Evolutionary conservation across 1,140 invertebrate genomes (phyloP), one percentile per base, ranked within the genome.

Genomic region (Bombus terrestris): DNA sequence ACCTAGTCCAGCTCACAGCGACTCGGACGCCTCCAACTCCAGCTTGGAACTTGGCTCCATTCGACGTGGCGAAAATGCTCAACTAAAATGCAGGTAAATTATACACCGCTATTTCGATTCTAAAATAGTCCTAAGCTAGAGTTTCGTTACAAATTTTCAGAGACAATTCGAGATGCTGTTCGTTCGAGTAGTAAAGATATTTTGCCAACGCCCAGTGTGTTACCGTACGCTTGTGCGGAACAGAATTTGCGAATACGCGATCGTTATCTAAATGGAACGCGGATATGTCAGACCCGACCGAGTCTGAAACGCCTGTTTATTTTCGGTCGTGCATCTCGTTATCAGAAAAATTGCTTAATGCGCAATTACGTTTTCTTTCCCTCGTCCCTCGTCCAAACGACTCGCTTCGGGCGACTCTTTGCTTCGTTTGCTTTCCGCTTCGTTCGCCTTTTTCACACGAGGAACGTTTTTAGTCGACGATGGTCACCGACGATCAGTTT

Each of bases 21-120:
- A 95, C 81, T 95, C 95, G 8, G 95, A 95, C 53, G 95, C 94
- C 0, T 95, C 95, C 64, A 95, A 91, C 80, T 95, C 95, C 41
- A 95, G 95, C 78, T 86, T 95, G 71, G 95, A 95, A 76, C 88
- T 95, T 15, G 94, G 95, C 13, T 94, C 94, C 22, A 86, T 94
- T 66, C 92, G 94, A 28, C 90, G 92, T 2, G 94, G 92, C 0
- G 94, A 95, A 59, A 94, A 95, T 75, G 93, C 94, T 2, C 94
- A 95, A 80, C 89, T 95, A 9, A 95, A 93, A 83, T 95, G 95
- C 94, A 95, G 94, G 94, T 95, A 86, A 91, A 22, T 28, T 4
- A 25, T 37, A 12, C 9, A 25, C 0, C 37, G 18, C 1, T 9
- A 3, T 35, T 22, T 68, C 32, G 9, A 37, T 37, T 12, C 18